Evolutionary conservation across 2,888 invertebrate species (phyloP), one percentile per base, ranked within the genome.

Genomic region (Lepetodrilus schrolli): DNA sequence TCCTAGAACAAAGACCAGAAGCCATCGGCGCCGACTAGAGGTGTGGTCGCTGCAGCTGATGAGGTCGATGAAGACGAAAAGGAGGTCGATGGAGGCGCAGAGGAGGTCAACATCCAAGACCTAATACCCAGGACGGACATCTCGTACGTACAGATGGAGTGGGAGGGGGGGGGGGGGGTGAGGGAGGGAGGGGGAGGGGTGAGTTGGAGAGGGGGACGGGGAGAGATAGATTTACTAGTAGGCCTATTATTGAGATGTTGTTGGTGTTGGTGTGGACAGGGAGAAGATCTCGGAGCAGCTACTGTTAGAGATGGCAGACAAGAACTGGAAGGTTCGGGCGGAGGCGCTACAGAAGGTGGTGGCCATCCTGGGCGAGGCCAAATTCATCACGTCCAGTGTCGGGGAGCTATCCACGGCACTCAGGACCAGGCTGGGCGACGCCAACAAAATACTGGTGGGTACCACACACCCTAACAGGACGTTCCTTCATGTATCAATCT

Each of bases 371-470:
- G 93, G 91, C 20, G 95, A 94, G 70, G 94, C 95, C 0, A 94
- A 95, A 81, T 93, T 95, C 7, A 95, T 98, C 78, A 96, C 95
- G 83, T 92, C 95, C 0, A 94, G 94, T 17, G 92, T 98, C 48
- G 97, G 96, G 0, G 96, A 96, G 87, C 91, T 97, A 43, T 95
- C 96, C 0, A 94, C 95, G 70, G 95, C 95, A 0, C 90, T 98
- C 10, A 94, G 94, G 0, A 93, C 93, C 0, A 93, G 98, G 0
- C 92, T 98, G 17, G 92, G 94, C 0, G 98, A 98, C 89, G 96
- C 96, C 65, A 98, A 98, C 91, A 96, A 96, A 26, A 97, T 96
- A 90, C 93, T 98, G 80, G 90, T 90, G n/a, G n/a, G n/a, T n/a
- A n/a, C n/a, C n/a, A n/a, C n/a, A n/a, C n/a, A n/a, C n/a, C n/a